phyloP scores from a whole-genome alignment of 2,113 vertebrate species.

The Melanostigma gelatinosum region DNA sequence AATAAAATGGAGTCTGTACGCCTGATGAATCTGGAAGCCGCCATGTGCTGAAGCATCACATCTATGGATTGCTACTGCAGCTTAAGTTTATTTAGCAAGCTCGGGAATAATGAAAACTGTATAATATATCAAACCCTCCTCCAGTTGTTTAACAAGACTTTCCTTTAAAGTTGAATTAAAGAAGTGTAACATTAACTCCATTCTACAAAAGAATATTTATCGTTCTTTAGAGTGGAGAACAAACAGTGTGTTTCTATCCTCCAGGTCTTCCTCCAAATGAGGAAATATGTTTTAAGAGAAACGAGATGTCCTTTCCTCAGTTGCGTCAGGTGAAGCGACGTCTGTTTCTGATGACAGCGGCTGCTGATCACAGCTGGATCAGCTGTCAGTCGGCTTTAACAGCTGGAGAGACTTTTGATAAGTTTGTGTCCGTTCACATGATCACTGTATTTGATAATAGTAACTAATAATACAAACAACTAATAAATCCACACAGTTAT shows the following conservation, averaged over 20 bases:
- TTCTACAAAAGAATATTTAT: conserved; percentile 12
- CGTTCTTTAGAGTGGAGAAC: conserved; percentile 36
- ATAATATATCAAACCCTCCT: conserved; percentile 17
- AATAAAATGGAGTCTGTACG: conserved; percentile 38
- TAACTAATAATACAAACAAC: too few species aligned
- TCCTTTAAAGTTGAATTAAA: conserved; percentile 37
- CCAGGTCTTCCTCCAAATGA: conserved; percentile 4
- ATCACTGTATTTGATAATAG: too few species aligned
- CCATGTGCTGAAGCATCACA: conserved; percentile 59
- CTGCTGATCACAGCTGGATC: too few species aligned
- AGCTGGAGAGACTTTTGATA: too few species aligned
- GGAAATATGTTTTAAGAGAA: too few species aligned
- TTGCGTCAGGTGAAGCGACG: too few species aligned
- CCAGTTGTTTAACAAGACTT: conserved; percentile 28
- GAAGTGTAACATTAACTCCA: conserved; percentile 1
- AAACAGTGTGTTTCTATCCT: conserved; percentile 16
- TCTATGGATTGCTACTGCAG: conserved; percentile 23
- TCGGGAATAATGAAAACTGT: conserved; percentile 45
- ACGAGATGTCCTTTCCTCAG: too few species aligned
- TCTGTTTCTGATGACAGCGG: too few species aligned
- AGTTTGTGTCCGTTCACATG: too few species aligned
- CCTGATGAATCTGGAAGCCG: conserved; percentile 41
- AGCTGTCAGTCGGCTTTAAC: too few species aligned
- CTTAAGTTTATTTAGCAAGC: conserved; percentile 54
- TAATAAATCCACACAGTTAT: too few species aligned